Evolutionary conservation across 2,797 vertebrate species (phyloP), one percentile per base, ranked within the genome.

Genomic region (Lepilemur ruficaudatus): DNA sequence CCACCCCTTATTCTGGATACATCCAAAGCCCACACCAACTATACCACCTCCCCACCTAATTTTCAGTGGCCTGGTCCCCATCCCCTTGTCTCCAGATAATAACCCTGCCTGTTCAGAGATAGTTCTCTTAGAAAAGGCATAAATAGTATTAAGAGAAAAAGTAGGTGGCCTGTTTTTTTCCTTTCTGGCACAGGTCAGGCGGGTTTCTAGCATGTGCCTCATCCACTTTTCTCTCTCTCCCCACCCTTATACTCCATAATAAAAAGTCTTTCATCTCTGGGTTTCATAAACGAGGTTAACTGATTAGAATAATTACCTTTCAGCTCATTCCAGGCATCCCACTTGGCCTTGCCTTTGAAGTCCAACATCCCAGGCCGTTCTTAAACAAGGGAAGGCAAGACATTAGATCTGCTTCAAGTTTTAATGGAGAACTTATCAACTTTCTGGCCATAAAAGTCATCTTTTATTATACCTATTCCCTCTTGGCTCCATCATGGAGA

Each of bases 281-380:
- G 52, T n/a, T 91, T 76, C 48, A 50, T 55, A 79, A 35, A 70
- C 23, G 30, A 65, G 70, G 25, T 57, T 52, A 63, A 63, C 0
- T 11, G 52, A 69, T 48, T 1, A 63, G 18, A 93, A 91, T 17
- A 72, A 32, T 92, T 97, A 99, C 99, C 99, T 99, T 99, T 99
- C 92, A 98, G 97, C 18, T 50, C 35, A 0, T 97, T 97, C 99
- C 99, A 99, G 2, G 99, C 98, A 55, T 99, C 99, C 99, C 99
- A 99, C 97, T 99, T 99, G 30, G 98, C 98, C 98, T 99, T 99
- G 89, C 99, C 99, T 95, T 98, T 96, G 52, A 99, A 98, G 98
- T 99, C 99, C 18, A 99, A n/a, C 32, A 99, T 96, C 28, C 99
- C 99, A 0, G 99, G 99, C 23, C 99, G 98, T 0, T 98, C 99